Evolutionary conservation across 1,140 invertebrate genomes (phyloP), one percentile per base, ranked within the genome.

Genomic region (Spodoptera frugiperda): DNA sequence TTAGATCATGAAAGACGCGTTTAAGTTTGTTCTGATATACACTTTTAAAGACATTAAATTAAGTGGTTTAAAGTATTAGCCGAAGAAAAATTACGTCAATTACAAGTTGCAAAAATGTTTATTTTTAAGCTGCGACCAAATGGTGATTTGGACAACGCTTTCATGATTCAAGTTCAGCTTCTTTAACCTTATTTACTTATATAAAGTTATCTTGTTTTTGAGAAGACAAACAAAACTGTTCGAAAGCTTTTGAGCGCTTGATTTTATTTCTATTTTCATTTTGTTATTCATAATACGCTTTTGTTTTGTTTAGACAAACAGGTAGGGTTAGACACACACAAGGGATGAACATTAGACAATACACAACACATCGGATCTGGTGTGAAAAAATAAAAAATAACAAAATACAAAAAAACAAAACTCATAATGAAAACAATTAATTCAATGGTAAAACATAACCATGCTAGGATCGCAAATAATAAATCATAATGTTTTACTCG

Each of bases 321-420:
- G 92, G 91, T 92, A 91, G 94, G 95, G 95, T 95, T 89, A 96
- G 95, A 96, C 95, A 95, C 95, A 96, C 95, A 96, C 96, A 96
- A 95, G 94, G 95, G 95, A 94, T 94, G 85, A 95, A 96, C 95
- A 96, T 95, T 95, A 96, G 95, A 96, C 96, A 96, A 96, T 95
- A 96, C 96, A 96, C 95, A 96, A 95, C 92, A 94, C 92, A 93
- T 94, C 91, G 91, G 92, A 93, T 94, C 91, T 94, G 91, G 92
- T 94, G 92, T 94, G 91, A 92, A 94, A 55, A 93, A 91, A 88
- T 82, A 91, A 91, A 25, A 25, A 3, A 4, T 84, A 82, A 82
- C 77, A 33, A 72, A 73, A 57, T 57, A 78, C 76, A 84, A 89
- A 89, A n/a, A 77, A 25, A 25, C 25, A 77, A 85, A 89, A 79